Base-by-base conservation (phyloP, 2,888 invertebrate species). In the Athalia rosae region DNA sequence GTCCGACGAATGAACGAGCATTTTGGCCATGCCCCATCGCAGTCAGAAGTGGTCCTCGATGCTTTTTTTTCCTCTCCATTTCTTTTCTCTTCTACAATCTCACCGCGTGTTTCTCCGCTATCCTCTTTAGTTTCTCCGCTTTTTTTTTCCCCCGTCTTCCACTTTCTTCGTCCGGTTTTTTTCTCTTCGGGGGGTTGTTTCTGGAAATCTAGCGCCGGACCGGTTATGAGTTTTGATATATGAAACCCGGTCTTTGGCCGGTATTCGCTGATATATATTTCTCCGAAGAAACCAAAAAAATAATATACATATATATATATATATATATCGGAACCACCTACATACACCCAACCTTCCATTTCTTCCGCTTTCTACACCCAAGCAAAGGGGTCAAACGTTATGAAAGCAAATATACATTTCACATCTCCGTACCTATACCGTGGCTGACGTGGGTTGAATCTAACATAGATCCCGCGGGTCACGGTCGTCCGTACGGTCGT, bases 361-460 rank as follows among this genome's bases (percentile, higher is more conserved):
- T 1, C 50, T 50, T 53, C 53, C 9, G 53, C n/a, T 53, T n/a
- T 11, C 1, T 5, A 8, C 15, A 61, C 61, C 13, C 28, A 43
- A 13, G 13, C 43, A n/a, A 41, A 13, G 50, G 28, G 69, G 69
- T 58, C 69, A 71, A 71, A 13, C 45, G 28, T 28, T 61, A 59
- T 59, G 73, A 74, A 61, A 61, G 48, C 61, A 61, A 59, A 74
- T 61, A 74, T 74, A 74, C 61, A 74, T 74, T 61, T 61, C 28
- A 28, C 8, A 13, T 74, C 28, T 48, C 6, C 73, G 59, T 61
- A 61, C 28, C 28, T 28, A 28, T 28, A 28, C 28, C 28, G 28
- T 28, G 28, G 0, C 61, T 74, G 41, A 48, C 61, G 61, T 59
- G 73, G 61, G 73, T 74, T 48, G 73, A 74, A 61, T 71, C 58